Conservation (phyloP, 2,797 vertebrate species). For the Danio kyathit region DNA sequence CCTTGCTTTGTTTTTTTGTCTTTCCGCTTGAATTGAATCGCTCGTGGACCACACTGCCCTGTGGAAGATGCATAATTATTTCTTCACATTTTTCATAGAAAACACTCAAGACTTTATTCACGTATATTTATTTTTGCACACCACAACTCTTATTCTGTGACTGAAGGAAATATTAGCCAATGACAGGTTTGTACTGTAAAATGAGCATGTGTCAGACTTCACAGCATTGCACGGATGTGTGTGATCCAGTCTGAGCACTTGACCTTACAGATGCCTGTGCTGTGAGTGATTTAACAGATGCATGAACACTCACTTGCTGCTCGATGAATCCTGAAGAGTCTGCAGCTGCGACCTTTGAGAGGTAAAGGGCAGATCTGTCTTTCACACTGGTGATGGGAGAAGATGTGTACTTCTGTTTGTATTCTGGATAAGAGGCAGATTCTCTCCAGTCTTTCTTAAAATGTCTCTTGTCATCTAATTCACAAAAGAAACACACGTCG, state of each 20-base stretch:
- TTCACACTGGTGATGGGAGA: conserved; percentile 75
- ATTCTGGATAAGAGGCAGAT: conserved; percentile 64
- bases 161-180: neutral
- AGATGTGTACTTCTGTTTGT: conserved; percentile 64
- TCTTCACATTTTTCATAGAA: neutral
- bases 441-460: conserved; percentile 60
- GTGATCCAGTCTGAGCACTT: conserved; percentile 53
- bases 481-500: conserved; percentile 51
- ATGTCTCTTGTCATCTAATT: conserved; percentile 76
- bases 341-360: conserved; percentile 77
- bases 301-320: conserved; percentile 80
- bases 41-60: conserved; percentile 68
- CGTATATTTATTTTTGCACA: neutral
- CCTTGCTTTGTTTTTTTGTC: conserved; percentile 70
- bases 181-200: neutral
- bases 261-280: conserved; percentile 59
- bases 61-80: conserved; percentile 17
- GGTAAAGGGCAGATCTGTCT: conserved; percentile 83
- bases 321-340: conserved; percentile 68
- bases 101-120: neutral
- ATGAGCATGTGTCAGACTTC: neutral
- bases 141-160: neutral
- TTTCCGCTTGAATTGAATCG: conserved; percentile 56
- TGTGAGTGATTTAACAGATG: conserved; percentile 65
- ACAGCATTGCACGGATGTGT: conserved; percentile 13